Evolutionary conservation across 2,113 vertebrate species (phyloP).

Genomic region (Periophthalmus modestus): DNA sequence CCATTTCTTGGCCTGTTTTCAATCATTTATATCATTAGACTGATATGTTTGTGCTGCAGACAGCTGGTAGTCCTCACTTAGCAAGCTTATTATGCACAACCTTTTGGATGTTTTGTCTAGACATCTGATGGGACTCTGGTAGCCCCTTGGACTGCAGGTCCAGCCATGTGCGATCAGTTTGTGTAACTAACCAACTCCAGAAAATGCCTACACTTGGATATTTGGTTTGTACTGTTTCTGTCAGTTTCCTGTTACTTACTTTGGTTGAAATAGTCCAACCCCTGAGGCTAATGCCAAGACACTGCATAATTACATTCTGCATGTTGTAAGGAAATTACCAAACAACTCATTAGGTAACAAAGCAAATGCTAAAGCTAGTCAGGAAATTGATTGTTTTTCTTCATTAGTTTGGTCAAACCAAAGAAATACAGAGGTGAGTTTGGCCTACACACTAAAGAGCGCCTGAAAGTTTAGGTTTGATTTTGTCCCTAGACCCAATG

Average conservation of each 20-base stretch:
- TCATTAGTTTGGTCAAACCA: conserved; percentile 8
- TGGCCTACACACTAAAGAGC: conserved; percentile 3
- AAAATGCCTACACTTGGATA: conserved; percentile 13
- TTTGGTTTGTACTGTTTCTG: conserved; percentile 10
- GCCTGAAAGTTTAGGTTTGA: not conserved
- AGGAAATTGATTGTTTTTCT: conserved; percentile 19
- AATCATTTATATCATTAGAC: conserved; percentile 6
- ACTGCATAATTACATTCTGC: conserved; percentile 19
- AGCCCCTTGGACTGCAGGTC: not conserved
- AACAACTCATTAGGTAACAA: conserved; percentile 28
- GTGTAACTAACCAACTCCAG: not conserved
- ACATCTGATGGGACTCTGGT: not conserved
- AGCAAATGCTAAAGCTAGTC: conserved; percentile 23
- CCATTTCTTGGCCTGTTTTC: not conserved
- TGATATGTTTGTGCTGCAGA: not conserved
- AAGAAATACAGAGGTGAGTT: conserved; percentile 8
- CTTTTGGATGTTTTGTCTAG: conserved; percentile 4
- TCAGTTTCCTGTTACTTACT: not conserved
- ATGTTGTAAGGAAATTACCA: conserved; percentile 33
- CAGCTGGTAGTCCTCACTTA: conserved; percentile 1
- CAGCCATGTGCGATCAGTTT: not conserved
- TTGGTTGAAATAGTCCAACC: conserved; percentile 6
- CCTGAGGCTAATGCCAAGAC: not conserved
- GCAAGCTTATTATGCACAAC: conserved; percentile 4
- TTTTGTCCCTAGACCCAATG: conserved; percentile 1